A percentile compares a stretch with the other conserved stretches of the same genome.
phyloP scores from a whole-genome alignment of 2,797 vertebrate species.

The Melanotaenia pygmaea region DNA sequence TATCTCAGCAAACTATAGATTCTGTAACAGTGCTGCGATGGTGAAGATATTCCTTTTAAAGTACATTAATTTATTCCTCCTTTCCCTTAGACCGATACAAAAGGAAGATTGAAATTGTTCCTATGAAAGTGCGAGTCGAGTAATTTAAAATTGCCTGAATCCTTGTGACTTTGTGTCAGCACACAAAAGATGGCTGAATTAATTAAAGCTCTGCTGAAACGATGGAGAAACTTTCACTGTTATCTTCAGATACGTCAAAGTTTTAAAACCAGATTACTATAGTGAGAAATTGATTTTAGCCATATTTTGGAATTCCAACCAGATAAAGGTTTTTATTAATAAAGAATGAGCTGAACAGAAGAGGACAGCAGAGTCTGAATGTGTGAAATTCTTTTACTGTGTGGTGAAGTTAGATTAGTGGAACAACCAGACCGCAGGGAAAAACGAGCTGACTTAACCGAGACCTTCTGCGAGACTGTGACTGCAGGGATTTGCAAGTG shows the following conservation, averaged over 20 bases:
- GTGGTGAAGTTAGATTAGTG: conserved; percentile 43
- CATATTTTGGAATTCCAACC: conserved; percentile 49
- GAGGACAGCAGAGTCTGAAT: conserved; percentile 23
- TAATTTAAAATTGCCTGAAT: conserved; percentile 25
- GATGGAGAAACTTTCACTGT: conserved; percentile 29
- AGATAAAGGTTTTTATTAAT: conserved; percentile 35
- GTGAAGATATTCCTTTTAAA: conserved; percentile 19
- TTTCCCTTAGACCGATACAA: conserved; percentile 7
- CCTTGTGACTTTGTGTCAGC: conserved; percentile 19
- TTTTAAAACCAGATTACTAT: conserved; percentile 40
- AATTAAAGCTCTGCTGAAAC: conserved; percentile 40
- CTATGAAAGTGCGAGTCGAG: not conserved
- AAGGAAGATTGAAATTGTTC: conserved; percentile 22
- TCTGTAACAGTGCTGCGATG: conserved; percentile 2
- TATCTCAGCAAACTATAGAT: not conserved
- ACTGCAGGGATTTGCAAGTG: conserved; percentile 20
- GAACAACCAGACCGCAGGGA: conserved; percentile 20
- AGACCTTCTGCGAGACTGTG: conserved; percentile 1
- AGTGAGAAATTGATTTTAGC: conserved; percentile 50
- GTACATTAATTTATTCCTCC: not conserved
- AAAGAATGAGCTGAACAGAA: conserved; percentile 32
- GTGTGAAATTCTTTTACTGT: conserved; percentile 25
- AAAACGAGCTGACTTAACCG: not conserved
- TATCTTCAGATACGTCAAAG: conserved; percentile 35
- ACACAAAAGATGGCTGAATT: conserved; percentile 42